Evolutionary conservation across 2,113 vertebrate species (phyloP), one percentile per base, ranked within the genome.

Genomic region (Calyptommatus sinebrachiatus): DNA sequence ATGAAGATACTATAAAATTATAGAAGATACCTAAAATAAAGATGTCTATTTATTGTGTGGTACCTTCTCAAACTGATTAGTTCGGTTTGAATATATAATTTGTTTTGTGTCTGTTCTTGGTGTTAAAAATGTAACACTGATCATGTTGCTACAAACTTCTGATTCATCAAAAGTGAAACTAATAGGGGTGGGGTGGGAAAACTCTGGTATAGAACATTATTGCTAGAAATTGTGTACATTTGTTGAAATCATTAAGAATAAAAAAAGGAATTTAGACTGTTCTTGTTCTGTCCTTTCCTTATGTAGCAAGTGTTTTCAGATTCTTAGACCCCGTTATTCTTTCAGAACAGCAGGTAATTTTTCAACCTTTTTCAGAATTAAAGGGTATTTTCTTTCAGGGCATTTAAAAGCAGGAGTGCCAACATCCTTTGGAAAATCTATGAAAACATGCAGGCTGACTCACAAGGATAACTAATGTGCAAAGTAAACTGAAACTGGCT

Each of bases 11-110:
- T 90, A 89, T 91, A 90, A 90, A 91, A 68, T 81, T 88, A 93
- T 89, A 91, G 83, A 82, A 84, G 53, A 92, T 89, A 89, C 93
- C 88, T 93, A 83, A 92, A 92, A 85, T 88, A 93, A 89, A 92
- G 84, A 66, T 66, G 65, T 66, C 88, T 95, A 95, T 95, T 95
- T 95, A 95, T 95, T 94, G 93, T 95, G 91, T 91, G 93, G 84
- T 94, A 83, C 81, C 88, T 92, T 83, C 89, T 92, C 87, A 82
- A 89, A 79, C 86, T 88, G 89, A 91, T 92, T 92, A 92, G 88
- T 93, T 92, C 86, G 89, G 92, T 93, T 94, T 93, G 91, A 41
- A 89, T 93, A 93, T 93, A 88, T 86, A 78, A 41, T 89, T 71
- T 91, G 86, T 80, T 89, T 92, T 71, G 88, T 93, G 88, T 77